Evolutionary conservation across 2,113 vertebrate species (phyloP), one percentile per base, ranked within the genome.

Genomic region (Alaudala cheleensis): DNA sequence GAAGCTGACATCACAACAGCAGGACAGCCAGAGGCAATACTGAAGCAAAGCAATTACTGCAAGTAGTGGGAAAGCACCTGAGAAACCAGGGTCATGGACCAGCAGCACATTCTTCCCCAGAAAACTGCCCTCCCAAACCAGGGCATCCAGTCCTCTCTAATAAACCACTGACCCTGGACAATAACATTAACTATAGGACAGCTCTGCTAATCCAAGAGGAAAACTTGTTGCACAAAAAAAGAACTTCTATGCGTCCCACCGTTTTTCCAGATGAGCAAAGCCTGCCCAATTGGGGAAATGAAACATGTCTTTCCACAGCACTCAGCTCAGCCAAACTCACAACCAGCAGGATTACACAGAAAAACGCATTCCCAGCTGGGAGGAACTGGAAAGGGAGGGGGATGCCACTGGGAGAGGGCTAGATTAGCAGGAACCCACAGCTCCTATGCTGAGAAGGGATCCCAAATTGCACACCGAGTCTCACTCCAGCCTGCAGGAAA

Each of bases 231-330:
- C 56, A 18, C 26, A 29, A 26, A 67, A 31, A 47, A 76, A 51
- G n/a, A 25, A 11, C 6, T 24, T 44, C 20, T 0, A 0, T 2
- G 16, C 3, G 47, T 26, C 37, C 10, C 58, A 7, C 0, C 0
- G 76, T 20, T 40, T 51, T 72, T 67, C 67, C 73, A 53, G 12
- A 5, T 1, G 13, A 17, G 17, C 50, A 33, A 51, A 26, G 44
- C 12, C 54, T 29, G 51, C 34, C 58, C 2, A 1, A 13, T 1
- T 78, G 12, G 2, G 19, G 19, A 25, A 62, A 66, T 3, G 3
- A n/a, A 87, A 78, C 0, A 0, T 19, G 2, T n/a, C 24, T 18
- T 82, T 53, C 12, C 16, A 14, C 1, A 34, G 7, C 54, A 25
- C 9, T 16, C 51, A 40, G 53, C 37, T 44, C 77, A 64, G 57